These are phyloP conservation scores for Stenolophus ochropezus DNA, from an alignment of 2,888 invertebrate species.

Conservation along the genomic window DNA sequence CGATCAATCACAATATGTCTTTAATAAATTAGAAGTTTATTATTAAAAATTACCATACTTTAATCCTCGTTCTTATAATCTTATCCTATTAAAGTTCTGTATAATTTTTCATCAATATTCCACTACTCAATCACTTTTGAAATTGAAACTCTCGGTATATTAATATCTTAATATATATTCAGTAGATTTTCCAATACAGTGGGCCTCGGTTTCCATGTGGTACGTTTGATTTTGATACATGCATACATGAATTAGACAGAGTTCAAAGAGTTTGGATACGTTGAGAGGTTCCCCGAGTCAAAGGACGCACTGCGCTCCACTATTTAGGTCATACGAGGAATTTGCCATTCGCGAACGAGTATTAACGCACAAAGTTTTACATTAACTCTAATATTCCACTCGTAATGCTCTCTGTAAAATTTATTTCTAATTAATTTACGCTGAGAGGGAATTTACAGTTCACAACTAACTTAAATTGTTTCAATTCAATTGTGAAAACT, in stretches of 20 bases:
- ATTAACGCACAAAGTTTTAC: conserved; percentile 27
- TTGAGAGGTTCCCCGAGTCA: conserved; percentile 1
- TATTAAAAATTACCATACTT: too few species aligned
- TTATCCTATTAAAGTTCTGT: background rate
- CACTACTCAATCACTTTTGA: background rate
- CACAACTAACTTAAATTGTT: conserved; percentile 21
- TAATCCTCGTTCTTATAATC: background rate
- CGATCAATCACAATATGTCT: too few species aligned
- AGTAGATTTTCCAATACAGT: background rate
- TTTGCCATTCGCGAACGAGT: conserved; percentile 9
- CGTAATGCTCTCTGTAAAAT: conserved; percentile 27
- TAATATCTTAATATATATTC: conserved; percentile 20
- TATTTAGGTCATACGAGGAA: conserved; percentile 32
- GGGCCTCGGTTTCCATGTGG: background rate
- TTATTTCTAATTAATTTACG: conserved; percentile 28
- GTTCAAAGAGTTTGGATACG: background rate
- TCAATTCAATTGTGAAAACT: conserved; percentile 20
- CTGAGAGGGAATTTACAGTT: background rate
- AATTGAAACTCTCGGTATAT: background rate
- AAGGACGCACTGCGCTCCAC: conserved; percentile 1
- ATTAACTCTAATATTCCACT: conserved; percentile 29
- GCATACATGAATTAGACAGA: background rate
- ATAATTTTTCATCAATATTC: background rate
- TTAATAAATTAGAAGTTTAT: too few species aligned
- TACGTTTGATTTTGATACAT: conserved; percentile 6